Evolutionary conservation across 2,888 invertebrate genomes (phyloP).

Genomic region (Frankliniella fusca): DNA sequence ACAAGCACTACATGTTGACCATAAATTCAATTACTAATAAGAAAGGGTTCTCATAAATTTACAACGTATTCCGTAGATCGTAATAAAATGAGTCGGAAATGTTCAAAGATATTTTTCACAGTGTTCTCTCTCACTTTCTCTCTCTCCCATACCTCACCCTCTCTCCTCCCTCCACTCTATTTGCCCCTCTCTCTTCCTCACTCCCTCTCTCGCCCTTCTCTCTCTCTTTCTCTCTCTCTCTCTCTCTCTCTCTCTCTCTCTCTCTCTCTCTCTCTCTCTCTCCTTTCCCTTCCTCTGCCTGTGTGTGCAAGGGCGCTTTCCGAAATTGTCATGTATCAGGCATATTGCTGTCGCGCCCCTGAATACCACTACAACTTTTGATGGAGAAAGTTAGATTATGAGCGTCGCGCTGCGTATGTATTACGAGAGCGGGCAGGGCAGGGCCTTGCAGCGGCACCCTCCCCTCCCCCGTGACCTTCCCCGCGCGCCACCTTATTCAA

Average conservation of each 20-base stretch:
- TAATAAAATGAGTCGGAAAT: no score
- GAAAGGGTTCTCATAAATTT: no score
- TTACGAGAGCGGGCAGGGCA: not conserved
- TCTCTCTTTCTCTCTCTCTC: not conserved
- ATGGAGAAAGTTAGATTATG: slow-evolving; percentile 25
- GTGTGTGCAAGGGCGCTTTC: not conserved
- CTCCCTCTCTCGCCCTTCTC: not conserved
- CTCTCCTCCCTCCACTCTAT: not conserved
- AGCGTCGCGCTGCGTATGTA: not conserved
- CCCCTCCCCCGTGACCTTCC: not conserved
- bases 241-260: not conserved
- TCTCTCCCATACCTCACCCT: not conserved
- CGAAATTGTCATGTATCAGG: slow-evolving; percentile 22
- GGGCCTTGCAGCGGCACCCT: not conserved
- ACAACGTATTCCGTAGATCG: no score
- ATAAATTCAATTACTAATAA: no score
- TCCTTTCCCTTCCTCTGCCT: not conserved
- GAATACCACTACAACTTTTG: slow-evolving; percentile 9
- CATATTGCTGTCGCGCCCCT: not conserved
- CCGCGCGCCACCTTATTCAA: no score
- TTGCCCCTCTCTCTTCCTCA: not conserved
- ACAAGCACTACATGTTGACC: no score
- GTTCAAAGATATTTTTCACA: no score
- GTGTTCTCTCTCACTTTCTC: not conserved
- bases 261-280: not conserved